These are phyloP conservation scores for Cuculus canorus DNA, from an alignment of 2,797 vertebrate species.

Conservation along the genomic window DNA sequence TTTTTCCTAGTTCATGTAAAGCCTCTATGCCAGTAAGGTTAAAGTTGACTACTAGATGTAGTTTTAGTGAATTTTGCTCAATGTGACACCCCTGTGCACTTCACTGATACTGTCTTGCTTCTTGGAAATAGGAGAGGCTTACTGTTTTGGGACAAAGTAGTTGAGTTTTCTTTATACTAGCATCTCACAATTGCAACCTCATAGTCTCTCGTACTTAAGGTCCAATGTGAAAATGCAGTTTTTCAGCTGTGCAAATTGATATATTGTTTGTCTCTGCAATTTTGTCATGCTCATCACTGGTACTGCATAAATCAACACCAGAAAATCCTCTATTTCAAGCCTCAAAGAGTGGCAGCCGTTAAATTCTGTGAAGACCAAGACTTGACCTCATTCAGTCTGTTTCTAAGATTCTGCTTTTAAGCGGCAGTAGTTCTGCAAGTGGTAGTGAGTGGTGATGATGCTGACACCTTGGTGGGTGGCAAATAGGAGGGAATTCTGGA, in stretches of 20 bases:
- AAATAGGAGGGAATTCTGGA: background rate
- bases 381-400: background rate
- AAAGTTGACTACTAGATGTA: background rate
- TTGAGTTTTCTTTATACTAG: background rate
- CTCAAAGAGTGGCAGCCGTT: background rate
- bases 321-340: background rate
- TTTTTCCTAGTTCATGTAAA: background rate
- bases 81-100: background rate
- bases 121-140: background rate
- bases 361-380: background rate
- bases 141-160: background rate
- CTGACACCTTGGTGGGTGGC: background rate
- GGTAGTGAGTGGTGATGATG: background rate
- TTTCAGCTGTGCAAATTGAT: background rate
- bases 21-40: background rate
- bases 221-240: background rate
- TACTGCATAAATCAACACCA: background rate
- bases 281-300: background rate
- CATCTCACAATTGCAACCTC: background rate
- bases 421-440: background rate
- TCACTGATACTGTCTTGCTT: background rate
- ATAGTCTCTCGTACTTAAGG: background rate
- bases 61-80: background rate
- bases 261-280: background rate
- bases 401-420: background rate